These are phyloP conservation scores for Phaonia tiefii DNA, from an alignment of 2,888 invertebrate genomes.

Conservation along the genomic window DNA sequence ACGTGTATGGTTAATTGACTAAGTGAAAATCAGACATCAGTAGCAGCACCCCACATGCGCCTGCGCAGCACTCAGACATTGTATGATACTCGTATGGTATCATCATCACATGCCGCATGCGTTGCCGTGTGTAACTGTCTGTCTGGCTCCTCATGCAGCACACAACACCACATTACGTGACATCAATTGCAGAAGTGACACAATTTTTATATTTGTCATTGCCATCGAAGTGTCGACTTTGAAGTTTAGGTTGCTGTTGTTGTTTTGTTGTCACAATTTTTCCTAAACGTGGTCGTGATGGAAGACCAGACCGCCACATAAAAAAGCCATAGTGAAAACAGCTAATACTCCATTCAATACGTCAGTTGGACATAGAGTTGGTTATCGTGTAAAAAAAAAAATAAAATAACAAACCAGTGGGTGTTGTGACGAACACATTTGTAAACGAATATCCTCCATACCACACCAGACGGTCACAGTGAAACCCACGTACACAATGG, in stretches of 20 bases:
- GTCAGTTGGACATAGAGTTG: no score
- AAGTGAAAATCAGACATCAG: constrained; percentile 48
- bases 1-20: constrained; percentile 51
- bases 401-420: no score
- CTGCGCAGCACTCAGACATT: neutral
- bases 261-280: neutral
- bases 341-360: no score
- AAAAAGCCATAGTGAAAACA: constrained; percentile 1
- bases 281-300: neutral
- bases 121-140: no score
- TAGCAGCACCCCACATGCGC: neutral
- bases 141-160: constrained; percentile 45
- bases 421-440: no score
- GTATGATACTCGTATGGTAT: neutral
- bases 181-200: constrained; percentile 64
- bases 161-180: constrained; percentile 67
- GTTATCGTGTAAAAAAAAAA: no score
- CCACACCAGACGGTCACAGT: no score
- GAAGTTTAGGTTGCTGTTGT: neutral
- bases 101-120: no score
- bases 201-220: constrained; percentile 47
- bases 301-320: neutral
- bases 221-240: neutral
- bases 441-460: no score
- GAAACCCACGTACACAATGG: no score